Percentiles rank a stretch among this genome's conserved stretches.
These are phyloP conservation scores for Tetramorium alpestre DNA, from an alignment of 1,140 invertebrate genomes.

Conservation along the genomic window DNA sequence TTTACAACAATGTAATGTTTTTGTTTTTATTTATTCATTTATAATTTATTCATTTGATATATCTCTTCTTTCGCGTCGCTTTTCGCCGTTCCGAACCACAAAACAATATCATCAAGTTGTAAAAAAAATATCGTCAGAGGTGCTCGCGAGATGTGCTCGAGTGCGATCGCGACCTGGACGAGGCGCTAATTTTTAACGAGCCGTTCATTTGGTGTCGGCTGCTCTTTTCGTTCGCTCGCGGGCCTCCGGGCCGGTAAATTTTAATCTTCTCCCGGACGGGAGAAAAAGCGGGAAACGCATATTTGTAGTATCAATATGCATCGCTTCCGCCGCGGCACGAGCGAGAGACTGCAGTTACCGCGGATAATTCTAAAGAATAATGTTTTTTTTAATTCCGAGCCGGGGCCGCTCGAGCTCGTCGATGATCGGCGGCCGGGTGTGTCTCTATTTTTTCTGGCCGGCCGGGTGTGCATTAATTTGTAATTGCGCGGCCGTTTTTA, in stretches of 20 bases:
- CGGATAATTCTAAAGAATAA: slow-evolving; percentile 74
- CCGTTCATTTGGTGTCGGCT: slow-evolving; percentile 27
- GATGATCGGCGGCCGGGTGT: slow-evolving; percentile 64
- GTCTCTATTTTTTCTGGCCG: slow-evolving; percentile 72
- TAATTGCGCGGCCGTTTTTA: slow-evolving; percentile 83
- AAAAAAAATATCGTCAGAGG: not conserved
- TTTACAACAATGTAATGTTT: not conserved
- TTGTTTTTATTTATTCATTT: not conserved
- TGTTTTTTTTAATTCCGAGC: slow-evolving; percentile 75
- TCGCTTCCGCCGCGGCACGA: slow-evolving; percentile 49
- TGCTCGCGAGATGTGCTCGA: slow-evolving; percentile 1
- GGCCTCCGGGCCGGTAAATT: slow-evolving; percentile 59
- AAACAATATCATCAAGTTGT: not conserved
- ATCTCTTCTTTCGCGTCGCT: not conserved
- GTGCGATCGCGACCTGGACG: slow-evolving; percentile 10
- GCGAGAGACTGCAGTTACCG: slow-evolving; percentile 43
- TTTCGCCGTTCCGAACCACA: not conserved
- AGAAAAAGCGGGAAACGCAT: slow-evolving; percentile 37
- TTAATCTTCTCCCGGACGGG: slow-evolving; percentile 49
- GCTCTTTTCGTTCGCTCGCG: slow-evolving; percentile 47
- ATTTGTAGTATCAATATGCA: slow-evolving; percentile 59
- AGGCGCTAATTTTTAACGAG: slow-evolving; percentile 40
- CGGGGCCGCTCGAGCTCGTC: slow-evolving; percentile 57
- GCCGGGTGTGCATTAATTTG: slow-evolving; percentile 77
- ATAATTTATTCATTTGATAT: not conserved